These are phyloP conservation scores for Onychorhynchus coronatus DNA, from an alignment of 2,113 vertebrate genomes.

Conservation along the genomic window DNA sequence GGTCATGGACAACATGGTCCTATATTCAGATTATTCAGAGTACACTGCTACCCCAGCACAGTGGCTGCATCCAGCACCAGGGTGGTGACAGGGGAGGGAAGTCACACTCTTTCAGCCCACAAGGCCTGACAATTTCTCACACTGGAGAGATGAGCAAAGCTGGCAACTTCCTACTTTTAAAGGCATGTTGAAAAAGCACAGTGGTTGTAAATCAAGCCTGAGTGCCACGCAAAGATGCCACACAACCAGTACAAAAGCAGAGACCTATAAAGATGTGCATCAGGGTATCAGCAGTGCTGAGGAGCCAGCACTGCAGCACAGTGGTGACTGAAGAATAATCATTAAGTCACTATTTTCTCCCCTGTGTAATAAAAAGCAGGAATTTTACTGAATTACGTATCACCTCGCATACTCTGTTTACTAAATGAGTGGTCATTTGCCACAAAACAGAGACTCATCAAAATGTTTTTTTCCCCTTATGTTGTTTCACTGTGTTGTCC, in stretches of 20 bases:
- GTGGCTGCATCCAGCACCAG: accelerated
- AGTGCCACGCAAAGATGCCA: neutral
- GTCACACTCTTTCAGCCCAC: neutral
- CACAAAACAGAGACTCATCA: neutral
- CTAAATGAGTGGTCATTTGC: neutral
- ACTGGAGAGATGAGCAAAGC: neutral
- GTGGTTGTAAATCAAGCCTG: neutral
- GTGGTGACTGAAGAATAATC: neutral
- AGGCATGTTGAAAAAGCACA: neutral
- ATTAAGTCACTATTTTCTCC: neutral
- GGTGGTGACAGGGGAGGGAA: neutral
- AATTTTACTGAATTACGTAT: neutral
- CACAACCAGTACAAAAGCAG: neutral
- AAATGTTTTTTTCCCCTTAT: neutral
- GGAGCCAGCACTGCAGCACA: neutral
- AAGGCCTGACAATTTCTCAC: neutral
- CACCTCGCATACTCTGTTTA: neutral
- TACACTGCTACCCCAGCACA: neutral
- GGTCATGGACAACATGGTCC: neutral
- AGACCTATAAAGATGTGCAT: neutral
- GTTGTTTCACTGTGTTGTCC: neutral
- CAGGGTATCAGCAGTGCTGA: neutral
- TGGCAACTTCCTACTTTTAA: neutral
- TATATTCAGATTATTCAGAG: neutral
- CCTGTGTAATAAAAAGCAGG: neutral